Conservation (phyloP, 2,113 vertebrate genomes). For the Misgurnus anguillicaudatus region DNA sequence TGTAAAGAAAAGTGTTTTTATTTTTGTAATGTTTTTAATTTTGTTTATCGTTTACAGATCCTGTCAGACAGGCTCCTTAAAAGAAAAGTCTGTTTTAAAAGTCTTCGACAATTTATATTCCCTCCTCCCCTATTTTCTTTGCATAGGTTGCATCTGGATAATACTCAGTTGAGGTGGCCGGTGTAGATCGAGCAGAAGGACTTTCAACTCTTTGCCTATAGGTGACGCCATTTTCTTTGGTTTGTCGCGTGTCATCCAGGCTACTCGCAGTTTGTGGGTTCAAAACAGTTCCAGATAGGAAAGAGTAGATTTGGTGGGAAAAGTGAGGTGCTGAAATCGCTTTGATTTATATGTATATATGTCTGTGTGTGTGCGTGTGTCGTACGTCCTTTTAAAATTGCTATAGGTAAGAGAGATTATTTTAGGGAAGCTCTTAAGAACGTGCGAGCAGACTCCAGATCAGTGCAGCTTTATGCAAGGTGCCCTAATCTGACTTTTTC, state of each 20-base stretch:
- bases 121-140: conserved; percentile 16
- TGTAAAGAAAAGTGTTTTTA: conserved; percentile 71
- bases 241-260: not conserved
- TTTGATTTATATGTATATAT: conserved; percentile 8
- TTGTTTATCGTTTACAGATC: conserved; percentile 80
- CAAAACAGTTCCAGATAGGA: no score
- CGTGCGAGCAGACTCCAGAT: conserved; percentile 44
- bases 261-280: no score
- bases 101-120: not conserved
- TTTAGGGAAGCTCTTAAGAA: conserved; percentile 34
- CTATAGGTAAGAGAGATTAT: conserved; percentile 33
- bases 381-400: conserved; percentile 34
- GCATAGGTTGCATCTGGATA: not conserved
- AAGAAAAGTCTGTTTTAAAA: conserved; percentile 30
- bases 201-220: conserved; percentile 9
- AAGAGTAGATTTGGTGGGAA: no score
- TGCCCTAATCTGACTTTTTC: conserved; percentile 45
- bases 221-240: conserved; percentile 30
- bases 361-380: conserved; percentile 44
- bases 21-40: conserved; percentile 75
- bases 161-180: not conserved
- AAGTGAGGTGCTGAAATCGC: not conserved
- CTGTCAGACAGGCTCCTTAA: conserved; percentile 76
- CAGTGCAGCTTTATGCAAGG: conserved; percentile 60
- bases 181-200: not conserved